phyloP scores from a whole-genome alignment of 2,888 invertebrate genomes.

The Apotomis turbidana region DNA sequence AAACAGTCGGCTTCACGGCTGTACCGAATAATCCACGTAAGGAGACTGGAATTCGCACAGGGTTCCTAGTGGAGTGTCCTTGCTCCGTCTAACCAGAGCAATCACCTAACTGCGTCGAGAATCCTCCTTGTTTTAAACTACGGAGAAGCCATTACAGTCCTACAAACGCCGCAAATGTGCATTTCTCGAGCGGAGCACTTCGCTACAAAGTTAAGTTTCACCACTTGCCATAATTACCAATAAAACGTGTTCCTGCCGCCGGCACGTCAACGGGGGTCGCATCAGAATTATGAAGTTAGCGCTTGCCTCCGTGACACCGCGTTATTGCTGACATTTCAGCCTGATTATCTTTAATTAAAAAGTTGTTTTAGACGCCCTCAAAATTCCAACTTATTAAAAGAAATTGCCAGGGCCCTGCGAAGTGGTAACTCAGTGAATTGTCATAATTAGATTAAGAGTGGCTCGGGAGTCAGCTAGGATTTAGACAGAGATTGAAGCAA shows the following conservation, averaged over 20 bases:
- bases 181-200: constrained; percentile 66
- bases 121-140: constrained; percentile 77
- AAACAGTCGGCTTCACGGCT: constrained; percentile 51
- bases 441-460: constrained; percentile 74
- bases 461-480: constrained; percentile 58
- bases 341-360: constrained; percentile 81
- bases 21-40: constrained; percentile 53
- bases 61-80: constrained; percentile 56
- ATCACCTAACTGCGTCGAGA: constrained; percentile 74
- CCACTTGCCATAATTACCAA: constrained; percentile 77
- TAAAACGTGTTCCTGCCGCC: constrained; percentile 72
- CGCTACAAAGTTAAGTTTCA: constrained; percentile 73
- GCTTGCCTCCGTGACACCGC: constrained; percentile 68
- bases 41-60: constrained; percentile 55
- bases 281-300: constrained; percentile 72
- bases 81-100: constrained; percentile 71
- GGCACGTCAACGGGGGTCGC: constrained; percentile 64
- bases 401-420: constrained; percentile 70
- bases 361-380: constrained; percentile 73
- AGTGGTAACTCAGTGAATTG: constrained; percentile 73
- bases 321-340: constrained; percentile 73
- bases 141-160: constrained; percentile 72
- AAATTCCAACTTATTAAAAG: constrained; percentile 77
- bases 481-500: constrained; percentile 47
- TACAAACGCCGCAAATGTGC: constrained; percentile 75